Base-by-base conservation (phyloP, 2,888 invertebrate genomes). In the Watsonalla binaria region DNA sequence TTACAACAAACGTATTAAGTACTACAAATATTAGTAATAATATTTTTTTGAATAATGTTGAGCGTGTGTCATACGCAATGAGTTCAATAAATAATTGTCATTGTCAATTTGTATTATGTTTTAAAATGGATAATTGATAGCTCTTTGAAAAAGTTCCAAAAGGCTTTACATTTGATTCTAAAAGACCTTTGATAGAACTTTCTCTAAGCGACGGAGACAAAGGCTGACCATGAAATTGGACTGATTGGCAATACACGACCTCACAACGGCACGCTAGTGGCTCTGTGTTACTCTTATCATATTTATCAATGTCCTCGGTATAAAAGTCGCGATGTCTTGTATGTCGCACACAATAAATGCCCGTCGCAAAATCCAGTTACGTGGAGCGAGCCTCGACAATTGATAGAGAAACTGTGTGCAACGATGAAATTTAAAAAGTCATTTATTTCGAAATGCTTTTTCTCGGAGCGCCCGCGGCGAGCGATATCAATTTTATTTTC, bases 391-490 rank as follows among this genome's bases (percentile, higher is more conserved):
- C 82, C 87, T 83, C 86, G 84, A 86, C 90, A 86, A 87, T 90
- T 90, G 90, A 90, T 89, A 89, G 87, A 89, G 90, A 85, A 89
- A 90, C 89, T 88, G 90, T 90, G 90, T 86, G 87, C 90, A 90
- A 87, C 88, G 90, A 89, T 90, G 85, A 90, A 90, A 90, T 90
- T 90, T 90, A 88, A 90, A 90, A 90, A 90, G 89, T 90, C 90
- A 90, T 90, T 90, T 90, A 89, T 89, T 87, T 90, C 83, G 82
- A 86, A 90, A 90, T 90, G 83, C 90, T 88, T 90, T 90, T 88
- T 88, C 89, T 88, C 88, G 83, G 80, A 76, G 74, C 80, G 88
- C 89, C 84, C 85, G 86, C 76, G 88, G 89, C 85, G 66, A 69
- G 78, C 80, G 84, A 84, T 90, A 90, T 90, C 89, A 88, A 89